Percentiles rank a stretch among this genome's conserved stretches.
These are phyloP conservation scores for Cephalopterus ornatus DNA, from an alignment of 2,113 vertebrate species.

Conservation along the genomic window DNA sequence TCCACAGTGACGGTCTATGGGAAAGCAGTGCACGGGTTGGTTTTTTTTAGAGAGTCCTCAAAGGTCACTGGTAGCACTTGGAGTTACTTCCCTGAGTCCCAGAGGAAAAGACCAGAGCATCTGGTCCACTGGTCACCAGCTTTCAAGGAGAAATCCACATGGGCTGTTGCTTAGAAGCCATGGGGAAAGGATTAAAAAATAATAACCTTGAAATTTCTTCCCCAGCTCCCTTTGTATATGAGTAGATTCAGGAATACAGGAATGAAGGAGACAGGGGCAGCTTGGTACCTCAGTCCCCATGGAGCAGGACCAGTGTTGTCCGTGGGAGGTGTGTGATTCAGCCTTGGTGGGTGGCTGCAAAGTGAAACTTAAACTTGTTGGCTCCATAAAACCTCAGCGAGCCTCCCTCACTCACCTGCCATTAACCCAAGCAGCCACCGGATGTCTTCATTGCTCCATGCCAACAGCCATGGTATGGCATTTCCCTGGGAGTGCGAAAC, in stretches of 20 bases:
- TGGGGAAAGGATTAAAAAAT: neutral
- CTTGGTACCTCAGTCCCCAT: neutral
- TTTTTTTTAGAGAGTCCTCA: constrained; percentile 33
- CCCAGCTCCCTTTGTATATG: neutral
- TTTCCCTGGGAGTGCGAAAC: neutral
- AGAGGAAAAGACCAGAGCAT: neutral
- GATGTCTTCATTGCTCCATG: constrained; percentile 62
- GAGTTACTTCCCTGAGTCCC: neutral
- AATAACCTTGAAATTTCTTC: neutral
- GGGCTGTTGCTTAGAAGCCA: neutral
- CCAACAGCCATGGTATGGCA: neutral
- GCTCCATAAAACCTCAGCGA: neutral
- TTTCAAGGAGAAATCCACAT: neutral
- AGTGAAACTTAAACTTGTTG: neutral
- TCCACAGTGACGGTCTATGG: constrained; percentile 38
- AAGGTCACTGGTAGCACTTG: constrained; percentile 50
- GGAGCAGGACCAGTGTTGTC: fast-evolving
- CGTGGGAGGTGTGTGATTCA: neutral
- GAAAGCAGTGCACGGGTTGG: neutral
- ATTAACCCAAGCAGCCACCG: constrained; percentile 46
- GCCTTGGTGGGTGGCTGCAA: neutral
- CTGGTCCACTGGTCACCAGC: neutral
- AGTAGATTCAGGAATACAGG: neutral
- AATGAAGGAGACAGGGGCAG: neutral
- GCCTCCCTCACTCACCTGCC: constrained; percentile 5